Percentiles rank a stretch among this genome's conserved stretches.
phyloP scores from a whole-genome alignment of 2,113 vertebrate species.

The Callipepla californica region DNA sequence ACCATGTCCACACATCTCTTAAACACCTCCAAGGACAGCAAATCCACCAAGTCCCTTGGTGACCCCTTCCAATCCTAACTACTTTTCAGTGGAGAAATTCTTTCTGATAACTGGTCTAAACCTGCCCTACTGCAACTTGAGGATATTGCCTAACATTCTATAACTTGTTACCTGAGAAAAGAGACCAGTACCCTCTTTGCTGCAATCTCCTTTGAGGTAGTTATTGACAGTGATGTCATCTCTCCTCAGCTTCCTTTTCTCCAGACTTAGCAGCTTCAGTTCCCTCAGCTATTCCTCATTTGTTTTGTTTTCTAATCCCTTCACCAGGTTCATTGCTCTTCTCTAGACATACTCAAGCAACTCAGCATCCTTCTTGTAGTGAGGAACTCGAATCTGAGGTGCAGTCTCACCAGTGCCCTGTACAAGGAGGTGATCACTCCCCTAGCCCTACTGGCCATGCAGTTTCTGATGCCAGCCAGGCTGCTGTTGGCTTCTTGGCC shows the following conservation, averaged over 20 bases:
- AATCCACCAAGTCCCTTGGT: neutral
- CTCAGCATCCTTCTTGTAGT: neutral
- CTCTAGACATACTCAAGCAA: neutral
- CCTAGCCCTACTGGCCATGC: neutral
- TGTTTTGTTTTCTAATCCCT: neutral
- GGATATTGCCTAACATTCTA: neutral
- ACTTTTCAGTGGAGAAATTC: neutral
- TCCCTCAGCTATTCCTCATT: neutral
- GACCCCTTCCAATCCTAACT: neutral
- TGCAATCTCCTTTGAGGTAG: neutral
- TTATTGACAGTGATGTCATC: neutral
- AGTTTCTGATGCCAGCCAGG: neutral
- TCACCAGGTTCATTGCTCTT: neutral
- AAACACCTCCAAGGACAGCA: neutral
- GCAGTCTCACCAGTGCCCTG: neutral
- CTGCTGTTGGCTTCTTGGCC: neutral
- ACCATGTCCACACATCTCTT: neutral
- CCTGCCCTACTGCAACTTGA: neutral
- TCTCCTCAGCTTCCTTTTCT: neutral
- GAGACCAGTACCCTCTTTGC: neutral
- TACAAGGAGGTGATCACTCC: neutral
- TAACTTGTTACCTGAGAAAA: neutral
- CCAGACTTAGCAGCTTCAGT: neutral
- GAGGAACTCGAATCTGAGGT: neutral
- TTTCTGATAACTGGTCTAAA: neutral